These are phyloP conservation scores for Ophioninae sp. DNA, from an alignment of 2,888 invertebrate species.

Conservation along the genomic window DNA sequence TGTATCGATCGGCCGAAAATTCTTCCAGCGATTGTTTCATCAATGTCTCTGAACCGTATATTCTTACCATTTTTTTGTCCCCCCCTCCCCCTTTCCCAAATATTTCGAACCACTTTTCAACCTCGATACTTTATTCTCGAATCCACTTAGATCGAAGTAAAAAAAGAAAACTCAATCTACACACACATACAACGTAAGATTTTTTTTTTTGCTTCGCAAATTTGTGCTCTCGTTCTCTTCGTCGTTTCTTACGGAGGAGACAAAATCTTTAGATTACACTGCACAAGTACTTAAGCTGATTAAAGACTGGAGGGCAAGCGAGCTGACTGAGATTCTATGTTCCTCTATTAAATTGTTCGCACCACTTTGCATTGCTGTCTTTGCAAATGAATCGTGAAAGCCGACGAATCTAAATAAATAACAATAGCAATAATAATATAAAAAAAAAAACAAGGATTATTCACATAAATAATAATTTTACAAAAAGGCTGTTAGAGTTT, in stretches of 20 bases:
- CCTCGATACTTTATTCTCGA: background rate
- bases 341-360: background rate
- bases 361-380: background rate
- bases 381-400: background rate
- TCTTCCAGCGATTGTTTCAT: background rate
- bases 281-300: constrained; percentile 28
- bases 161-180: background rate
- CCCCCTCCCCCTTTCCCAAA: background rate
- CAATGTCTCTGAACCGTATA: background rate
- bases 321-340: background rate
- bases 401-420: background rate
- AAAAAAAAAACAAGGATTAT: too few species aligned
- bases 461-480: too few species aligned
- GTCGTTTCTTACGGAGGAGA: background rate
- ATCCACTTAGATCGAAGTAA: background rate
- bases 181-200: background rate
- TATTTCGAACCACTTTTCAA: background rate
- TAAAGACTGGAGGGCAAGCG: constrained; percentile 8
- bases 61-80: background rate
- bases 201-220: background rate
- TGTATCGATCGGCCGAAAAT: background rate
- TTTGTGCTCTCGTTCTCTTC: background rate
- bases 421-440: too few species aligned
- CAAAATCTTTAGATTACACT: constrained; percentile 24
- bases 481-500: too few species aligned